Evolutionary conservation across 2,888 invertebrate species (phyloP).

Genomic region (Labia minor): DNA sequence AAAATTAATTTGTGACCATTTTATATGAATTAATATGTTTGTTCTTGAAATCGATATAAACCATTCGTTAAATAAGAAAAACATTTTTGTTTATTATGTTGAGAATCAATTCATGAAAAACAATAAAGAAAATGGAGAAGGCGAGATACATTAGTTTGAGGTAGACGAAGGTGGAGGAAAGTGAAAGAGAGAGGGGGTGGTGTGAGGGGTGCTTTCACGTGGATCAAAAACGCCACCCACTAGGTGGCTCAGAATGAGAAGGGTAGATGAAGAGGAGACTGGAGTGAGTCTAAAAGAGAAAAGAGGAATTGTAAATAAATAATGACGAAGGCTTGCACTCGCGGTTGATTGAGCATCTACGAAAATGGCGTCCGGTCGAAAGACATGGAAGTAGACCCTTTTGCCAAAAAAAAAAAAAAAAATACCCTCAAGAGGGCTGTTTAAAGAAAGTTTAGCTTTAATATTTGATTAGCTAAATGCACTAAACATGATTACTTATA

Average conservation of each 20-base stretch:
- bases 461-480: not conserved
- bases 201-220: not conserved
- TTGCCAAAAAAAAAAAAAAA: too few relatives aligned
- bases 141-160: not conserved
- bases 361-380: not conserved
- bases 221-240: not conserved
- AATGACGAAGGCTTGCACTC: conserved; percentile 1
- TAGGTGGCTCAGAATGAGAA: not conserved
- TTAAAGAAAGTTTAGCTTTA: not conserved
- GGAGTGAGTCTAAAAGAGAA: not conserved
- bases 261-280: too few relatives aligned
- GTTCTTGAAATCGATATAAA: not conserved
- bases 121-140: conserved; percentile 13
- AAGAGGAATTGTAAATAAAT: conserved; percentile 13
- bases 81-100: not conserved
- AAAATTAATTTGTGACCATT: too few relatives aligned
- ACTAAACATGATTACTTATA: conserved; percentile 2
- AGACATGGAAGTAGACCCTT: not conserved
- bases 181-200: not conserved
- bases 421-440: not conserved
- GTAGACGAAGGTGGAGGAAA: not conserved
- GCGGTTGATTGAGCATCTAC: conserved; percentile 1
- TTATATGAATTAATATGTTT: too few relatives aligned
- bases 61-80: not conserved
- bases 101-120: conserved; percentile 13